Evolutionary conservation across 2,797 vertebrate genomes (phyloP).

Genomic region (Pseudopleuronectes americanus): DNA sequence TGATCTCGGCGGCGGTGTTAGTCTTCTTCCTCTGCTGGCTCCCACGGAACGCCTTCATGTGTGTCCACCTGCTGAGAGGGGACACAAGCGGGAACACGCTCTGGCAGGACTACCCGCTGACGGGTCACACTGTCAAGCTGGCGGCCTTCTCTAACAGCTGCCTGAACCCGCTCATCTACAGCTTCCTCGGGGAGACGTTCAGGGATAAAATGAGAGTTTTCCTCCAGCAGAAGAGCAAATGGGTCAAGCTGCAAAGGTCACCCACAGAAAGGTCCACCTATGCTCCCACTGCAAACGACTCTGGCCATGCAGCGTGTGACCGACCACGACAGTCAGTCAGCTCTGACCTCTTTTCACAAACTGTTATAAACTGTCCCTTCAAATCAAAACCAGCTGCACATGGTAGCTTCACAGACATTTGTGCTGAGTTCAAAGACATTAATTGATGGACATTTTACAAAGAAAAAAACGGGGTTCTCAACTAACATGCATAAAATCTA

Average conservation of each 20-base stretch:
- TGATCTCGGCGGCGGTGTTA: constrained; percentile 90
- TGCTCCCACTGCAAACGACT: constrained; percentile 4
- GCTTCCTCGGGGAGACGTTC: constrained; percentile 92
- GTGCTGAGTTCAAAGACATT: no score
- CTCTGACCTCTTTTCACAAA: constrained; percentile 10
- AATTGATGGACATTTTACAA: no score
- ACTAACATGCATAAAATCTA: no score
- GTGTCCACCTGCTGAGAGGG: constrained; percentile 86
- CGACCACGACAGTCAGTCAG: not conserved
- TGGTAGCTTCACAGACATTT: no score
- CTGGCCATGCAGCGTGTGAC: not conserved
- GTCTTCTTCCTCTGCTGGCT: constrained; percentile 97
- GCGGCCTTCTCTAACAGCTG: constrained; percentile 96
- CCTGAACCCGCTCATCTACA: constrained; percentile 93
- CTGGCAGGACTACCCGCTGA: constrained; percentile 89
- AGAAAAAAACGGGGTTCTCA: no score
- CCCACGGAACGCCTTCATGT: constrained; percentile 90
- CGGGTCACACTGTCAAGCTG: constrained; percentile 89
- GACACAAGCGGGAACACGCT: constrained; percentile 80
- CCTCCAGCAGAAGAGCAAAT: constrained; percentile 81
- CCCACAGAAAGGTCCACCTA: constrained; percentile 20
- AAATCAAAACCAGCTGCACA: constrained; percentile 4
- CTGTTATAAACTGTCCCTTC: not conserved
- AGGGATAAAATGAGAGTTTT: constrained; percentile 87
- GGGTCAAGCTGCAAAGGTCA: constrained; percentile 78